Conservation (phyloP, 2,797 vertebrate genomes). For the Coranthus polyacanthus region DNA sequence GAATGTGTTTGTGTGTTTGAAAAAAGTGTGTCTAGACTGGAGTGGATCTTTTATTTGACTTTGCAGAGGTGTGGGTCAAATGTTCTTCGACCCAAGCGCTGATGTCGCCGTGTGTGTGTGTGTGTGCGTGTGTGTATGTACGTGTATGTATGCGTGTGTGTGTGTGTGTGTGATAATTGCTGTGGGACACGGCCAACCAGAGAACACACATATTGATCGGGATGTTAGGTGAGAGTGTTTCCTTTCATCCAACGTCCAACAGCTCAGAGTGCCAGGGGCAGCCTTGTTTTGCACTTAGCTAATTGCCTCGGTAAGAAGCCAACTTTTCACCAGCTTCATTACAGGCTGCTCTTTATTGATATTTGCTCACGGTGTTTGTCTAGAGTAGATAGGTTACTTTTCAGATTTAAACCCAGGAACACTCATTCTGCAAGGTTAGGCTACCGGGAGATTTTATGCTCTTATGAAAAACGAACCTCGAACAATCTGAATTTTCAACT, state of each 20-base stretch:
- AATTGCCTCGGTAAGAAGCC: constrained; percentile 55
- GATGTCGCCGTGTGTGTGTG: constrained; percentile 16
- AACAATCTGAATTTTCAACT: too few species aligned
- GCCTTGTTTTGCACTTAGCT: constrained; percentile 65
- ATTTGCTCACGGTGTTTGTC: constrained; percentile 27
- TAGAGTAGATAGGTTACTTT: constrained; percentile 5
- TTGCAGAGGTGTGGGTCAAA: constrained; percentile 63
- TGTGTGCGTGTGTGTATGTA: constrained; percentile 26
- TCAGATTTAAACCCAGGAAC: constrained; percentile 13
- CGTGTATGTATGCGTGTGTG: constrained; percentile 33
- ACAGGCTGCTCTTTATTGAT: constrained; percentile 13
- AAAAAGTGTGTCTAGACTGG: constrained; percentile 1
- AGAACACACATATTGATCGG: constrained; percentile 76
- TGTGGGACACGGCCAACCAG: constrained; percentile 68
- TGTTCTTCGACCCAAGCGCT: constrained; percentile 46
- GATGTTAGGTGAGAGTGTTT: constrained; percentile 69
- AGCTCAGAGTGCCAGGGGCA: constrained; percentile 27
- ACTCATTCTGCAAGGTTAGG: background rate
- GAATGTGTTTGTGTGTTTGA: background rate
- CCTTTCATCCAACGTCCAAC: constrained; percentile 63
- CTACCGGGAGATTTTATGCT: too few species aligned
- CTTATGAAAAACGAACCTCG: too few species aligned
- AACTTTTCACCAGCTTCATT: constrained; percentile 37
- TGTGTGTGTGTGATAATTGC: constrained; percentile 68
- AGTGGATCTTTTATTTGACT: constrained; percentile 61